A percentile compares a stretch with the other conserved stretches of the same genome.
phyloP scores from a whole-genome alignment of 1,140 invertebrate species.

The Belonocnema kinseyi region DNA sequence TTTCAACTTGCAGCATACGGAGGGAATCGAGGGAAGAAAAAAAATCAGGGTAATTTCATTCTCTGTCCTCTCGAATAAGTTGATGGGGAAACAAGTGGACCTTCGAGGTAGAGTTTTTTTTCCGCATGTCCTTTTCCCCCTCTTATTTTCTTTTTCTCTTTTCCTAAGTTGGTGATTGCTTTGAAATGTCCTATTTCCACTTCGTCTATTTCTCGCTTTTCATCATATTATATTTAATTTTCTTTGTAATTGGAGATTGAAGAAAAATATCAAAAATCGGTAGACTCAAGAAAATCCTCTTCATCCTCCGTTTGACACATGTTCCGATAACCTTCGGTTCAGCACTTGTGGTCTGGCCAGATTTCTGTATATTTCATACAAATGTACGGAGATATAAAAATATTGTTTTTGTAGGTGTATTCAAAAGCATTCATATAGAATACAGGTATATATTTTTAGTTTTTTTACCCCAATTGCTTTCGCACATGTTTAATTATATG shows the following conservation, averaged over 20 bases:
- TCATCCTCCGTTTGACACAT: no score
- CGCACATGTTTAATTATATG: no score
- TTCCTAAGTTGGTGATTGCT: not conserved
- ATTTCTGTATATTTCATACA: no score
- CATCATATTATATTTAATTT: not conserved
- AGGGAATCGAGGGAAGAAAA: not conserved
- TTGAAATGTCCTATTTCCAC: not conserved
- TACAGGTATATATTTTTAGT: no score
- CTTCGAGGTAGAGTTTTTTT: constrained; percentile 6
- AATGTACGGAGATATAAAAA: no score
- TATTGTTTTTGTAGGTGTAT: no score
- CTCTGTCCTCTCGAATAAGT: constrained; percentile 1
- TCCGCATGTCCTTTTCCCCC: not conserved
- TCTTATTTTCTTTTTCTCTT: not conserved
- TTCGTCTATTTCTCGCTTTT: not conserved
- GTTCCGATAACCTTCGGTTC: no score
- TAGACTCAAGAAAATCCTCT: no score
- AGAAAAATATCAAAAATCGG: not conserved
- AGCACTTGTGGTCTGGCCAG: no score
- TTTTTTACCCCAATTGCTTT: no score
- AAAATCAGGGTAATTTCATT: not conserved
- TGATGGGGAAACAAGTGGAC: constrained; percentile 14
- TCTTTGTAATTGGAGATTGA: not conserved
- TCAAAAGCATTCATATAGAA: no score
- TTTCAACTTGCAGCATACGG: constrained; percentile 24